Conservation (phyloP, 2,113 vertebrate species). For the Bos indicus region DNA sequence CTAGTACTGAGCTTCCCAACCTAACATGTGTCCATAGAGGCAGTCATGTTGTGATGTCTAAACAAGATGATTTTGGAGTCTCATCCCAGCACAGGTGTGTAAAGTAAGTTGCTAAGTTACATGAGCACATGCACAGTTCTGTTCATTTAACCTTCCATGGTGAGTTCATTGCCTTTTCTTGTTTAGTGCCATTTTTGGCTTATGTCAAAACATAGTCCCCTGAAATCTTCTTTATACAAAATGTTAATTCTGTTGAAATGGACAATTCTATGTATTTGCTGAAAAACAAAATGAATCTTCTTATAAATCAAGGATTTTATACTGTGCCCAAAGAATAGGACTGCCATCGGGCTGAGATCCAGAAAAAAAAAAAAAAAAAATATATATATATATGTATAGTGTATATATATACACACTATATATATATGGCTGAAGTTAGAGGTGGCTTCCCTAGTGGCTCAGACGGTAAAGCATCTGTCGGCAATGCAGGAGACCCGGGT, state of each 20-base stretch:
- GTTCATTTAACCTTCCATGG: neutral
- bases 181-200: neutral
- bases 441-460: no score
- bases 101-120: neutral
- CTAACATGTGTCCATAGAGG: neutral
- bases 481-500: no score
- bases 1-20: neutral
- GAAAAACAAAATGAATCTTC: neutral
- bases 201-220: neutral
- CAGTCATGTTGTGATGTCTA: neutral
- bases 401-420: neutral
- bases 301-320: neutral
- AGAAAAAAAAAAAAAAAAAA: neutral
- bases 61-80: neutral
- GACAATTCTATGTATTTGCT: neutral
- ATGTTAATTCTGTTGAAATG: neutral
- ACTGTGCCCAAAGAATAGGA: neutral
- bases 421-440: no score
- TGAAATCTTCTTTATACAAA: neutral
- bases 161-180: neutral
- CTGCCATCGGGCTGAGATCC: neutral
- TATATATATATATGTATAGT: no score
- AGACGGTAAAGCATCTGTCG: no score
- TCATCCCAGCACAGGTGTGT: neutral
- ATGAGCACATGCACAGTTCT: rapidly evolving